phyloP scores from a whole-genome alignment of 2,888 invertebrate species.

The Latrodectus elegans region DNA sequence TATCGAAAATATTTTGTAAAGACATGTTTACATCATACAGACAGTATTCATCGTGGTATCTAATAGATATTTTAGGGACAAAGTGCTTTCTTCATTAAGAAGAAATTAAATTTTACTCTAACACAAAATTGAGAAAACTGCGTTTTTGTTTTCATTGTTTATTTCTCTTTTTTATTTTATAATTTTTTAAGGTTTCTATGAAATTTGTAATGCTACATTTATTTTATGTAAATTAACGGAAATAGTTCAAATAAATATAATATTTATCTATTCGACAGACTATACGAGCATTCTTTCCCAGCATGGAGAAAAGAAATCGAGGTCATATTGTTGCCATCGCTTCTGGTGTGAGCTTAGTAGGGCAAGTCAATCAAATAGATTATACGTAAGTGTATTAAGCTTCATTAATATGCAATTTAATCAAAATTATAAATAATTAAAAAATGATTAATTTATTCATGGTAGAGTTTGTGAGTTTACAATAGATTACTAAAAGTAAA shows the following conservation, averaged over 20 bases:
- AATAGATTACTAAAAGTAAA: too few relatives aligned
- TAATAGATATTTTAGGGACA: too few relatives aligned
- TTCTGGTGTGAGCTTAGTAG: constrained; percentile 89
- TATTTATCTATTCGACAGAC: constrained; percentile 27
- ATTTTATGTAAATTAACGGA: too few relatives aligned
- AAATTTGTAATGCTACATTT: too few relatives aligned
- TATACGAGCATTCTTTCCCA: constrained; percentile 85
- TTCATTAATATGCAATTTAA: not conserved
- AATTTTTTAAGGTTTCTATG: too few relatives aligned
- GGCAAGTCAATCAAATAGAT: constrained; percentile 87
- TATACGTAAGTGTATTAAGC: constrained; percentile 80
- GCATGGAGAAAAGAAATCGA: constrained; percentile 88
- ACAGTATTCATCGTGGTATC: too few relatives aligned
- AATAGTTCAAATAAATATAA: too few relatives aligned
- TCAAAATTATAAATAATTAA: not conserved
- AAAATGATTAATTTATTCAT: not conserved
- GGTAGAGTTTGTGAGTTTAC: too few relatives aligned
- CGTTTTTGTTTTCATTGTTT: constrained; percentile 73
- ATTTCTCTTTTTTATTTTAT: not conserved
- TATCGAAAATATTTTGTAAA: not conserved
- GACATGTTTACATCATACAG: not conserved
- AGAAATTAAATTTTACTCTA: not conserved
- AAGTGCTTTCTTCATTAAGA: too few relatives aligned
- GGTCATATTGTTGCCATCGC: constrained; percentile 96
- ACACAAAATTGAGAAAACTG: not conserved